Evolutionary conservation across 2,888 invertebrate genomes (phyloP).

Genomic region (Platycheirus rosarum): DNA sequence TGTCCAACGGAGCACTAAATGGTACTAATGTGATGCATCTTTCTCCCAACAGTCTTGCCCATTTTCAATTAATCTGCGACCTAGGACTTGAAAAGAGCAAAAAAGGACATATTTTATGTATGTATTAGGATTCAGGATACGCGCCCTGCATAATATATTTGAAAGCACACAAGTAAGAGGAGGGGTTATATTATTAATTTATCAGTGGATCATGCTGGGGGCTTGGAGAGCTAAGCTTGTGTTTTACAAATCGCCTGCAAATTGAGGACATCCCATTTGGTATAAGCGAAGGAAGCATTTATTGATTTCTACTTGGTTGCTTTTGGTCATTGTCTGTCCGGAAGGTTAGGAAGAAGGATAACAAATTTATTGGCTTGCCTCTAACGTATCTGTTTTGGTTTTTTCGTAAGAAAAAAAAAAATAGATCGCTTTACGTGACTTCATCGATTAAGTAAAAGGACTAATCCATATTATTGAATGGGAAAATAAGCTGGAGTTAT

Average conservation of each 20-base stretch:
- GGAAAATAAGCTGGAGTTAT: too few species aligned
- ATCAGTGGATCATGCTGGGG: constrained; percentile 26
- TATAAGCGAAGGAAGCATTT: constrained; percentile 34
- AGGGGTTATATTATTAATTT: constrained; percentile 54
- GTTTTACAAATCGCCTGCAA: constrained; percentile 56
- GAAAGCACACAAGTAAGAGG: not conserved
- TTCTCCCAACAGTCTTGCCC: too few species aligned
- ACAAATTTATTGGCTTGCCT: constrained; percentile 15
- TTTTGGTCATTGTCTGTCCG: not conserved
- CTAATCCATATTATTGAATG: too few species aligned
- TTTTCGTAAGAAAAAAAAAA: not conserved
- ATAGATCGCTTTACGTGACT: constrained; percentile 18
- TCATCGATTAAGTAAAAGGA: constrained; percentile 17
- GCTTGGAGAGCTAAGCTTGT: constrained; percentile 2
- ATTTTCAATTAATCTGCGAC: constrained; percentile 56
- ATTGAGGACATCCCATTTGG: constrained; percentile 35
- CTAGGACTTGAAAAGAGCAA: constrained; percentile 3
- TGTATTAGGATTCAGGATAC: constrained; percentile 24
- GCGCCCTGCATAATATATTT: constrained; percentile 57
- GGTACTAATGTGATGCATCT: too few species aligned
- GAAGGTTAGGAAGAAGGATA: not conserved
- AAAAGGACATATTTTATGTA: not conserved
- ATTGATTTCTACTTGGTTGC: constrained; percentile 48
- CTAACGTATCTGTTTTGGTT: not conserved
- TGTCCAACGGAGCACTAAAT: too few species aligned